Percentiles rank a stretch among this genome's conserved stretches.
phyloP scores from a whole-genome alignment of 2,888 invertebrate genomes.

The Pammene aurita region DNA sequence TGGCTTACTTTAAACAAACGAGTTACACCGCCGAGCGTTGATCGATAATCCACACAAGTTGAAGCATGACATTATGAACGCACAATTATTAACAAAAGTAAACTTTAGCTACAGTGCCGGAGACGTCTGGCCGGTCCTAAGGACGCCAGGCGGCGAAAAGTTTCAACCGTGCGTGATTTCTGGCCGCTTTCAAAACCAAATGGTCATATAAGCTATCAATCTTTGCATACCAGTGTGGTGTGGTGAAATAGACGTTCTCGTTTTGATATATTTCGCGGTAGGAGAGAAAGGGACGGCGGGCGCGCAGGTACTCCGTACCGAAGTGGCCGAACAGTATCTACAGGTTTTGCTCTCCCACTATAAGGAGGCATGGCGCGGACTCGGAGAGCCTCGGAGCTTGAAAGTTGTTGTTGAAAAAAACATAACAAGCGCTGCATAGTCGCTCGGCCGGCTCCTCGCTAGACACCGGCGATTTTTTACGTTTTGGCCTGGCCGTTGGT shows the following conservation, averaged over 20 bases:
- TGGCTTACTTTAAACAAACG: slow-evolving; percentile 62
- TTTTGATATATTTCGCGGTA: slow-evolving; percentile 54
- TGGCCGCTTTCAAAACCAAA: slow-evolving; percentile 81
- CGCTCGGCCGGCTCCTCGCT: slow-evolving; percentile 47
- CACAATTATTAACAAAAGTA: slow-evolving; percentile 58
- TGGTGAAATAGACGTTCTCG: slow-evolving; percentile 71
- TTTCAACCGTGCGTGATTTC: slow-evolving; percentile 82
- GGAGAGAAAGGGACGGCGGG: slow-evolving; percentile 74
- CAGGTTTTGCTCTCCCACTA: slow-evolving; percentile 84
- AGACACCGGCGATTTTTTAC: slow-evolving; percentile 43
- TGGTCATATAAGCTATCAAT: slow-evolving; percentile 83
- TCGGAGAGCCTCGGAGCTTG: slow-evolving; percentile 71
- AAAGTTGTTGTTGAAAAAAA: slow-evolving; percentile 72
- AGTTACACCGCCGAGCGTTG: slow-evolving; percentile 57
- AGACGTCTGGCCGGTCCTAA: slow-evolving; percentile 71
- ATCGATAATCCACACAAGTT: slow-evolving; percentile 63
- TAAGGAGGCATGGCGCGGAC: slow-evolving; percentile 78
- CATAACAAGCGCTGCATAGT: slow-evolving; percentile 66
- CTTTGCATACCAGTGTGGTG: slow-evolving; percentile 83
- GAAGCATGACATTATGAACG: slow-evolving; percentile 68
- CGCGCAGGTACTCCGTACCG: slow-evolving; percentile 75
- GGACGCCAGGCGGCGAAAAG: slow-evolving; percentile 82
- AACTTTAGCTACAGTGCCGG: slow-evolving; percentile 49
- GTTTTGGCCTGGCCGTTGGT: slow-evolving; percentile 24
- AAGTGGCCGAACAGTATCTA: slow-evolving; percentile 79